Percentiles rank a stretch among this genome's conserved stretches.
Evolutionary conservation across 2,888 invertebrate species (phyloP).

Genomic region (Lasioglossum pauxillum): DNA sequence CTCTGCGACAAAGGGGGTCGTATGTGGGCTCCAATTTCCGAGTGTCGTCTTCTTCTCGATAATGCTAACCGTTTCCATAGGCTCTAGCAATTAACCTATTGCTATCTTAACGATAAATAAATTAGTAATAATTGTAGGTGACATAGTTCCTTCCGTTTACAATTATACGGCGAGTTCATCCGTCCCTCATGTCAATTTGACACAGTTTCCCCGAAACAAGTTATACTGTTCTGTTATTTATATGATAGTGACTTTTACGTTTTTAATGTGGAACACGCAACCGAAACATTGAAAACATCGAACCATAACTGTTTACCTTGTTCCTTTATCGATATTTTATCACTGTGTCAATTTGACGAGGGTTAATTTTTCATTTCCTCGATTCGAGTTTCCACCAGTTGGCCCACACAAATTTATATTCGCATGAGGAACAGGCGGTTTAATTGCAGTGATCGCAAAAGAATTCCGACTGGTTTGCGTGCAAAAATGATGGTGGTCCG

Average conservation of each 20-base stretch:
- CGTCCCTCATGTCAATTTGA: too few relatives aligned
- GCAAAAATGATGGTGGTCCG: not conserved
- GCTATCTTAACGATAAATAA: not conserved
- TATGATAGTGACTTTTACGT: too few relatives aligned
- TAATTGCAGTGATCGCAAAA: not conserved
- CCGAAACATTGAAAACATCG: too few relatives aligned
- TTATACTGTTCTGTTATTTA: too few relatives aligned
- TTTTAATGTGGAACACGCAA: too few relatives aligned
- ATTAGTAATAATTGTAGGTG: not conserved
- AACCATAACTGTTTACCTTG: too few relatives aligned
- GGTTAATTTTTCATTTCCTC: not conserved
- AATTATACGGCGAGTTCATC: not conserved
- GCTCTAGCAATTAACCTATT: not conserved
- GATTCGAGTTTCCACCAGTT: not conserved
- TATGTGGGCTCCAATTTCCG: constrained; percentile 24
- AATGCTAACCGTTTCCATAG: not conserved
- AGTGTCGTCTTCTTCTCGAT: constrained; percentile 10
- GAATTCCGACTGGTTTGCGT: not conserved
- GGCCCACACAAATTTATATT: not conserved
- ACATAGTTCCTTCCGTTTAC: not conserved
- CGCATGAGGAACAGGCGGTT: not conserved
- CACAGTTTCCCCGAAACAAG: too few relatives aligned
- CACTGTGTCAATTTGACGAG: too few relatives aligned
- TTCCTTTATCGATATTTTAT: too few relatives aligned
- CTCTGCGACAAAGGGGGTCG: not conserved